phyloP scores from a whole-genome alignment of 2,888 invertebrate genomes.

The Meteorus cinctellus region DNA sequence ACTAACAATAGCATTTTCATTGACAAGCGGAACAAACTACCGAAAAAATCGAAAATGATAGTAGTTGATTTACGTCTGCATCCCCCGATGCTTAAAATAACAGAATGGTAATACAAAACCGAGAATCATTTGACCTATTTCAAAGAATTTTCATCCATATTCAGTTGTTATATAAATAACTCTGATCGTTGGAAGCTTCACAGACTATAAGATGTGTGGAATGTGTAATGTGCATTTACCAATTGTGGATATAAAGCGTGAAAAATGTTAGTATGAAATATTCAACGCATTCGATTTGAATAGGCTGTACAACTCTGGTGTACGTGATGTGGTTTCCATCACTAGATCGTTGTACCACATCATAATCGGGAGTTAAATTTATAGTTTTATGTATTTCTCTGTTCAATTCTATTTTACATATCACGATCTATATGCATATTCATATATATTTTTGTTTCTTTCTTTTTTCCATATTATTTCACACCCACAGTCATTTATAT shows the following conservation, averaged over 20 bases:
- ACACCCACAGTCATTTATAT: background rate
- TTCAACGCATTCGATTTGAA: constrained; percentile 37
- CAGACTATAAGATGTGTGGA: constrained; percentile 2
- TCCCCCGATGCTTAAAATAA: too few species aligned
- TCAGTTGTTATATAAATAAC: too few species aligned
- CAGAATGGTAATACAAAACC: too few species aligned
- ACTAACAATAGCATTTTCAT: too few species aligned
- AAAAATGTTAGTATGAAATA: constrained; percentile 46
- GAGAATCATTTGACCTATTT: too few species aligned
- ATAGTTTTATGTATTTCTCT: background rate
- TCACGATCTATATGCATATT: background rate
- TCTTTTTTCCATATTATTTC: background rate
- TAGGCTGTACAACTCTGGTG: constrained; percentile 30
- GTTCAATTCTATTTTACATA: background rate
- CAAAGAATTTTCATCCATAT: too few species aligned
- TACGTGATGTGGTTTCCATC: background rate
- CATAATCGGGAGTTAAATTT: constrained; percentile 9
- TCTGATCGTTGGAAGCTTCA: constrained; percentile 2
- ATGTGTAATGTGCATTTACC: constrained; percentile 9
- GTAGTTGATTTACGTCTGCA: too few species aligned
- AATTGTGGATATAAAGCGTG: constrained; percentile 27
- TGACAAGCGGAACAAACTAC: too few species aligned
- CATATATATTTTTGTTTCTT: background rate
- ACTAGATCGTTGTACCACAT: background rate
- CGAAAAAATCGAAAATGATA: too few species aligned